A percentile compares a stretch with the other conserved stretches of the same genome.
phyloP scores from a whole-genome alignment of 2,888 invertebrate genomes.

The Nymphalis polychloros region DNA sequence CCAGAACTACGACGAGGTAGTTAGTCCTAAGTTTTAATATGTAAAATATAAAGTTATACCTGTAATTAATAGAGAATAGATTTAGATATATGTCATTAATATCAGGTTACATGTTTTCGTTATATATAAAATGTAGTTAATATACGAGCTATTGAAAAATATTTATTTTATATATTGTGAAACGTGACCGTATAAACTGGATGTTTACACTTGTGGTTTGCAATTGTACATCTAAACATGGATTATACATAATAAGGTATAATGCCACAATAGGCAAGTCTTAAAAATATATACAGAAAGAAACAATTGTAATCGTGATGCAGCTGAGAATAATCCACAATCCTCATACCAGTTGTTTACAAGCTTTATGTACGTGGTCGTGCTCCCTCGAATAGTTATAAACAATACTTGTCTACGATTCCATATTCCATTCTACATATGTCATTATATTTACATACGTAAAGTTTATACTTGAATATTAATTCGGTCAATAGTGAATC shows the following conservation, averaged over 20 bases:
- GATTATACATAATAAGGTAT: neutral
- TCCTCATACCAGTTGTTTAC: conserved; percentile 8
- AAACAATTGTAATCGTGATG: conserved; percentile 19
- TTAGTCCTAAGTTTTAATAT: too few relatives aligned
- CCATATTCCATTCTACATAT: too few relatives aligned
- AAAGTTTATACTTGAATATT: too few relatives aligned
- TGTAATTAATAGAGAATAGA: too few relatives aligned
- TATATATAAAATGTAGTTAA: too few relatives aligned
- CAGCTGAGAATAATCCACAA: conserved; percentile 11
- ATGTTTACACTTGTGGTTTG: neutral
- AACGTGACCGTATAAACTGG: neutral
- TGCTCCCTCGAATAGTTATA: conserved; percentile 21
- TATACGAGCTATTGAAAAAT: too few relatives aligned
- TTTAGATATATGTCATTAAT: too few relatives aligned
- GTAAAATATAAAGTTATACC: too few relatives aligned
- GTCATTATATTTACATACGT: too few relatives aligned
- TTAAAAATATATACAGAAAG: conserved; percentile 8
- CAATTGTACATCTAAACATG: neutral
- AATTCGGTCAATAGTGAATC: too few relatives aligned
- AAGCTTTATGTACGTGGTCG: conserved; percentile 20
- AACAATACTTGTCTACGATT: conserved; percentile 19
- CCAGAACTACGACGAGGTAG: too few relatives aligned
- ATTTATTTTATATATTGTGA: neutral
- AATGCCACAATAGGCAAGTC: neutral
- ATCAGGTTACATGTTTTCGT: too few relatives aligned